Percentiles rank a stretch among this genome's conserved stretches.
Evolutionary conservation across 2,797 vertebrate species (phyloP).

Genomic region (Sebastes ruberrimus): DNA sequence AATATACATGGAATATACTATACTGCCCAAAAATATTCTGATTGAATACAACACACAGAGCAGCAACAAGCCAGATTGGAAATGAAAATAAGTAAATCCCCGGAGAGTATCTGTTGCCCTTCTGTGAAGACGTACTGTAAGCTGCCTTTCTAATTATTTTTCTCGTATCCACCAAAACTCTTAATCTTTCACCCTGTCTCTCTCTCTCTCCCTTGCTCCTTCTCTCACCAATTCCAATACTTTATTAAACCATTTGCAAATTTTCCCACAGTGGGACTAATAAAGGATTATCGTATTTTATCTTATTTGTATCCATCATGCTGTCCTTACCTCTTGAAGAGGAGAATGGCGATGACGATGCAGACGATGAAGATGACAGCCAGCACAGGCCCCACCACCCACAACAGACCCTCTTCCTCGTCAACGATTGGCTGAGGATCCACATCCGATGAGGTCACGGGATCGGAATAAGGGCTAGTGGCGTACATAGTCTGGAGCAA

Average conservation of each 20-base stretch:
- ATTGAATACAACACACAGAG: background rate
- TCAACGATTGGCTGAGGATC: slow-evolving; percentile 97
- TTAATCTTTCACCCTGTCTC: background rate
- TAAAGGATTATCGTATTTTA: no score
- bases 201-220: background rate
- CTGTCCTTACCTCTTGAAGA: slow-evolving; percentile 94
- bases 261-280: no score
- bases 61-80: background rate
- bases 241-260: background rate
- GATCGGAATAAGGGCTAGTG: slow-evolving; percentile 96
- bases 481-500: slow-evolving; percentile 91
- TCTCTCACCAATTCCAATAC: background rate
- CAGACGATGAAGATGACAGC: slow-evolving; percentile 99
- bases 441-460: slow-evolving; percentile 93
- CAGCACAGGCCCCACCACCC: slow-evolving; percentile 98
- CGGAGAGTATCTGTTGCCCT: background rate
- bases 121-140: background rate
- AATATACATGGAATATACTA: background rate
- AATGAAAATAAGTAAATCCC: background rate
- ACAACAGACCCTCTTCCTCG: slow-evolving; percentile 97
- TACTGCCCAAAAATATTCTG: background rate
- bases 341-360: slow-evolving; percentile 98
- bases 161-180: background rate
- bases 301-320: background rate
- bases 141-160: background rate